Percentiles rank a stretch among this genome's conserved stretches.
Conservation (phyloP, 2,888 invertebrate genomes). For the Melanargia galathea region DNA sequence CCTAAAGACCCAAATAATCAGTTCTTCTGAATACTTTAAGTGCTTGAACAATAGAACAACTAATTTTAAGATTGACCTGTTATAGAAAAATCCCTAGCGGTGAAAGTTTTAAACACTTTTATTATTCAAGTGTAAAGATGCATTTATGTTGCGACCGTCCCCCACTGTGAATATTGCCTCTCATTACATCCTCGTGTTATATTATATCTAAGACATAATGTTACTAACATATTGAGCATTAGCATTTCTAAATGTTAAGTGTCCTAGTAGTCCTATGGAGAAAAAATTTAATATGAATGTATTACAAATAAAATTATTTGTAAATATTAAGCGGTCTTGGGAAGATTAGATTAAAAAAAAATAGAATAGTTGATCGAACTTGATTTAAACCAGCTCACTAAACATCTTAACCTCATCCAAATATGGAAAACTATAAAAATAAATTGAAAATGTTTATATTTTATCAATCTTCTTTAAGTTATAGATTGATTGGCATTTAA, state of each 20-base stretch:
- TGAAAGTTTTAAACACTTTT: slow-evolving; percentile 34
- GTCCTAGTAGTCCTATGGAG: neutral
- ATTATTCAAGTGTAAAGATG: slow-evolving; percentile 30
- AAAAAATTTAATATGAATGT: neutral
- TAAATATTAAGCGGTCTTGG: no score
- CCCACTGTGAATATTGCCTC: slow-evolving; percentile 38
- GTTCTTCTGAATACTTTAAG: neutral
- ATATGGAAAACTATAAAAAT: neutral
- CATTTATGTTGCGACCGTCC: slow-evolving; percentile 25
- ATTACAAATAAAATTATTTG: neutral
- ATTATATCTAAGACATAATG: slow-evolving; percentile 36
- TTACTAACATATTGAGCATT: slow-evolving; percentile 30
- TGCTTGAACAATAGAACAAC: neutral
- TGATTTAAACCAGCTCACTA: no score
- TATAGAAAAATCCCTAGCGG: slow-evolving; percentile 12
- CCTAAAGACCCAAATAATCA: neutral
- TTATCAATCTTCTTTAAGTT: neutral
- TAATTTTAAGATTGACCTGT: neutral
- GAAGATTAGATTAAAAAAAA: no score
- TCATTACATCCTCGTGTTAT: slow-evolving; percentile 36
- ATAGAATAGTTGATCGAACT: no score
- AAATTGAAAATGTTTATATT: neutral
- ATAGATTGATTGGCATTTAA: neutral
- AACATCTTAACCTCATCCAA: neutral
- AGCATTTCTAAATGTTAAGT: slow-evolving; percentile 26